These are phyloP conservation scores for Laticauda colubrina DNA, from an alignment of 2,113 vertebrate species.

Conservation along the genomic window DNA sequence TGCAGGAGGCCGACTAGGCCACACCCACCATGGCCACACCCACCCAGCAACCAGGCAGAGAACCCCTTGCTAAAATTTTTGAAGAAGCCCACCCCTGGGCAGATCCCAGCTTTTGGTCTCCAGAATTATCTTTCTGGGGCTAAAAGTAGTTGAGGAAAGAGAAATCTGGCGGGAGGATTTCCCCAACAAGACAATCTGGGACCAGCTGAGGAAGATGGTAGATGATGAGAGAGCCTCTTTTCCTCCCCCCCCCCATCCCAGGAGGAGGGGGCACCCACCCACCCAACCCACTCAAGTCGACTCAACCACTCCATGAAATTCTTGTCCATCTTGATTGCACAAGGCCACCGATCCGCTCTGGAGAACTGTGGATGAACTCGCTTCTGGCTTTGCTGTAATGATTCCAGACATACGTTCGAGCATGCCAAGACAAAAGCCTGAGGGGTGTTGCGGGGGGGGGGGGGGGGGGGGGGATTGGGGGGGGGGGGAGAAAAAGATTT, in stretches of 20 bases:
- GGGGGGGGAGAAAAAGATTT: conserved; percentile 44
- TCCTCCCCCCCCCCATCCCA: conserved; percentile 8
- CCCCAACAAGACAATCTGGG: background rate
- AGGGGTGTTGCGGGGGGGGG: conserved; percentile 9
- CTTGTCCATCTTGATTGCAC: background rate
- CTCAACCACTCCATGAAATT: background rate
- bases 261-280: conserved; percentile 47
- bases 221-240: background rate
- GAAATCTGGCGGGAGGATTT: background rate
- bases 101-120: background rate
- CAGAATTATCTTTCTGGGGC: background rate
- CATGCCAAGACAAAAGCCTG: conserved; percentile 27
- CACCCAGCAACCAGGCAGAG: too few relatives aligned
- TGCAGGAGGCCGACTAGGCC: too few relatives aligned
- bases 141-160: background rate
- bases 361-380: conserved; percentile 37
- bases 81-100: too few relatives aligned
- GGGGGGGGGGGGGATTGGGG: conserved; percentile 11
- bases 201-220: background rate
- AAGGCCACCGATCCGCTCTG: background rate
- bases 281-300: background rate
- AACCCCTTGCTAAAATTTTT: too few relatives aligned
- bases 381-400: conserved; percentile 34
- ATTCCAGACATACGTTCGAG: conserved; percentile 42
- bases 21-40: too few relatives aligned